A percentile compares a stretch with the other conserved stretches of the same genome.
Conservation (phyloP, 2,113 vertebrate species). For the Edolisoma coerulescens region DNA sequence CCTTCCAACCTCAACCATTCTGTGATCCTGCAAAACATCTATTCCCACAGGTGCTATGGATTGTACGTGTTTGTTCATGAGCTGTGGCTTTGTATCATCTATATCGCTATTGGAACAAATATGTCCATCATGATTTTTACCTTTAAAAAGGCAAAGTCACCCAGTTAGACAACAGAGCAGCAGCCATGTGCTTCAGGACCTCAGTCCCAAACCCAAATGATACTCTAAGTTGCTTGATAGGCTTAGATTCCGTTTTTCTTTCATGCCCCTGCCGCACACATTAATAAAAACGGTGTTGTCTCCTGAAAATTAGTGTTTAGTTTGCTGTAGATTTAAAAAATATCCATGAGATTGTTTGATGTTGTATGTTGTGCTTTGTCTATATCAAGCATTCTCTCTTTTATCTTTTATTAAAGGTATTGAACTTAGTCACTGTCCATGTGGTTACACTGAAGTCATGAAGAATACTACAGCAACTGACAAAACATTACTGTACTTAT, state of each 20-base stretch:
- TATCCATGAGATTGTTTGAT: background rate
- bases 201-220: background rate
- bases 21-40: background rate
- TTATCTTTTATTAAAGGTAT: background rate
- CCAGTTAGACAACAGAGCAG: background rate
- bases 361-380: background rate
- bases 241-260: background rate
- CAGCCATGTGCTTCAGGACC: background rate
- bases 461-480: background rate
- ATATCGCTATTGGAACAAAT: background rate
- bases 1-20: background rate
- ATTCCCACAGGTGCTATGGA: rapidly evolving
- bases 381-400: background rate
- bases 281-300: background rate
- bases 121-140: background rate
- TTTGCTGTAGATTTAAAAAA: background rate
- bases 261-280: rapidly evolving
- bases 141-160: background rate
- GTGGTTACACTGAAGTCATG: background rate
- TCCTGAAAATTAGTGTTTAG: background rate
- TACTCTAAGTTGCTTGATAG: background rate
- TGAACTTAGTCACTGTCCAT: background rate
- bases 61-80: background rate
- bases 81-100: background rate
- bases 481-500: background rate